A percentile compares a stretch with the other conserved stretches of the same genome.
phyloP scores from a whole-genome alignment of 2,888 invertebrate genomes.

The Troglohyphantes excavatus region DNA sequence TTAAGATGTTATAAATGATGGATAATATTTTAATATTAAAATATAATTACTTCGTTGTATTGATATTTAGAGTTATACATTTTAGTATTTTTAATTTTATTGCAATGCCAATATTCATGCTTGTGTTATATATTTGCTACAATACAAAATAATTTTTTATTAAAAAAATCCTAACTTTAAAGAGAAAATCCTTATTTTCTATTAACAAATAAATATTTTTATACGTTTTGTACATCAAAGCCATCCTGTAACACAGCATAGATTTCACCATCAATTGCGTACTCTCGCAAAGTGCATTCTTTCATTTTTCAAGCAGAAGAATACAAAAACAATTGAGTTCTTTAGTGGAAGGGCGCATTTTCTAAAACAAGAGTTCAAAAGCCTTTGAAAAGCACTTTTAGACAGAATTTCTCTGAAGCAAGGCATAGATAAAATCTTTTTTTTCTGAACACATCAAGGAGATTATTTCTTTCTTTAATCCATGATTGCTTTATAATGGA shows the following conservation, averaged over 20 bases:
- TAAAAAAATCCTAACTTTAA: too few relatives aligned
- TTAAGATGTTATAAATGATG: too few relatives aligned
- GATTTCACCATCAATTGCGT: slow-evolving; percentile 1
- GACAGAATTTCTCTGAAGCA: not conserved
- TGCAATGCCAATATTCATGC: too few relatives aligned
- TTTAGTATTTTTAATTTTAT: too few relatives aligned
- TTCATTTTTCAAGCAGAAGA: slow-evolving; percentile 5
- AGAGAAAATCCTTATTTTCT: not conserved
- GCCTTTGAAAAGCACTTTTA: slow-evolving; percentile 30
- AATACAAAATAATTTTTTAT: too few relatives aligned
- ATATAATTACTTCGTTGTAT: too few relatives aligned
- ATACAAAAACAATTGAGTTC: not conserved
- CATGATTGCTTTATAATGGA: slow-evolving; percentile 76
- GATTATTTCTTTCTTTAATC: slow-evolving; percentile 43
- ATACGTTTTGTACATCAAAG: slow-evolving; percentile 11
- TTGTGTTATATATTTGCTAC: too few relatives aligned
- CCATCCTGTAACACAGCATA: not conserved
- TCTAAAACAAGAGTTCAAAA: not conserved
- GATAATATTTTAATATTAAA: too few relatives aligned
- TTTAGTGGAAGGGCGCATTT: slow-evolving; percentile 11
- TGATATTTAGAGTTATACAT: too few relatives aligned
- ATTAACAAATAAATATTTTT: not conserved
- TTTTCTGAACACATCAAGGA: slow-evolving; percentile 7
- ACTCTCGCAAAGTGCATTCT: slow-evolving; percentile 12
- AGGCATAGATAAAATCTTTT: not conserved